A percentile compares a stretch with the other conserved stretches of the same genome.
Conservation (phyloP, 2,797 vertebrate species). For the Hafferia zeledoni region DNA sequence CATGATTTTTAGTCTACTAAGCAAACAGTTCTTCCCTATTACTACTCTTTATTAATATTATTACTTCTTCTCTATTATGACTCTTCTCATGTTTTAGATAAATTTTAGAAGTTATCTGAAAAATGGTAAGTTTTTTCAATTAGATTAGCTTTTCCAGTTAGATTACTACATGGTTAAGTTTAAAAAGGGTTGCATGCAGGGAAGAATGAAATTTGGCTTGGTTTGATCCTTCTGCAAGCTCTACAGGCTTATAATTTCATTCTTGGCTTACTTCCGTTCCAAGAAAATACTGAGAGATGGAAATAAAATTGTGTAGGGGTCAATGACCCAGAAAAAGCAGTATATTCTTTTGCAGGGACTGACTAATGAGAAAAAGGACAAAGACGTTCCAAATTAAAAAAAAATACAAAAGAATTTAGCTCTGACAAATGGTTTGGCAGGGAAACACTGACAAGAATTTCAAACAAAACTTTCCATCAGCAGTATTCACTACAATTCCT, state of each 20-base stretch:
- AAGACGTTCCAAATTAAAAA: neutral
- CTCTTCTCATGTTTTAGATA: neutral
- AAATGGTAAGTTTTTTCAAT: neutral
- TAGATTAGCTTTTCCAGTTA: neutral
- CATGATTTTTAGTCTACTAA: neutral
- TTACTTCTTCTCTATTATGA: neutral
- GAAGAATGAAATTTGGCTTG: neutral
- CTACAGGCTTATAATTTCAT: neutral
- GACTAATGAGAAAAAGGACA: neutral
- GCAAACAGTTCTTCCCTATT: neutral
- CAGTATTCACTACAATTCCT: neutral
- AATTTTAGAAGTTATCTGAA: neutral
- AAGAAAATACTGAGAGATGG: slow-evolving; percentile 19
- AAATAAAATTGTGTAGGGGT: slow-evolving; percentile 10
- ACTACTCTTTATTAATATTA: neutral
- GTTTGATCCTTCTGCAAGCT: neutral
- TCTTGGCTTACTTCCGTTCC: neutral
- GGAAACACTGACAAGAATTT: neutral
- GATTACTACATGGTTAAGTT: neutral
- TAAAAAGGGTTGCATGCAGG: neutral
- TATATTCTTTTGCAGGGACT: neutral
- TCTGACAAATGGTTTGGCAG: neutral
- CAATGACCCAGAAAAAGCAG: slow-evolving; percentile 20
- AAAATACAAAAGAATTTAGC: neutral
- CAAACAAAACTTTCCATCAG: neutral